A percentile compares a stretch with the other conserved stretches of the same genome.
Evolutionary conservation across 2,113 vertebrate genomes (phyloP).

Genomic region (Coturnix japonica): DNA sequence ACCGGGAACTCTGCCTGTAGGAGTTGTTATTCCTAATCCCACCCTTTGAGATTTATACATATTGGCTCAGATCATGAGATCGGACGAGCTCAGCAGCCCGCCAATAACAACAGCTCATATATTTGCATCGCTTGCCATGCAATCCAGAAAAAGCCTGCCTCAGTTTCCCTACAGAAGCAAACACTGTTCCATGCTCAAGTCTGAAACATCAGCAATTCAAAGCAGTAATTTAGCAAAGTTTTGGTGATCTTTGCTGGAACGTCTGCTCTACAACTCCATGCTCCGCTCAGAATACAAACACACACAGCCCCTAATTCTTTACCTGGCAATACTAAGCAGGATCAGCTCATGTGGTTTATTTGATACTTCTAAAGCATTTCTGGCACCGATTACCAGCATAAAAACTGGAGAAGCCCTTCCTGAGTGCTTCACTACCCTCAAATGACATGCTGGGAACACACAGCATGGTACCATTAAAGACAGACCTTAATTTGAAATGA

Average conservation of each 20-base stretch:
- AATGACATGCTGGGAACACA: background rate
- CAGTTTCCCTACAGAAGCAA: background rate
- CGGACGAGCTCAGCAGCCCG: background rate
- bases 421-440: background rate
- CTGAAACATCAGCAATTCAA: background rate
- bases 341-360: background rate
- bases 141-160: background rate
- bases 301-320: background rate
- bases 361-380: background rate
- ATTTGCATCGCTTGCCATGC: background rate
- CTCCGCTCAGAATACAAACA: background rate
- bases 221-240: background rate
- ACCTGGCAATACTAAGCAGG: background rate
- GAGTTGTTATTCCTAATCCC: constrained; percentile 20
- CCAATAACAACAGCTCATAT: background rate
- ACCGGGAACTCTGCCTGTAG: background rate
- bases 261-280: background rate
- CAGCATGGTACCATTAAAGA: background rate
- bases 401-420: background rate
- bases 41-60: background rate
- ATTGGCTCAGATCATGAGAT: background rate
- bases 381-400: background rate
- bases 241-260: background rate
- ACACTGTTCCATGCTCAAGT: background rate
- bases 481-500: background rate